Conservation (phyloP, 2,888 invertebrate genomes). For the Horisme vitalbata region DNA sequence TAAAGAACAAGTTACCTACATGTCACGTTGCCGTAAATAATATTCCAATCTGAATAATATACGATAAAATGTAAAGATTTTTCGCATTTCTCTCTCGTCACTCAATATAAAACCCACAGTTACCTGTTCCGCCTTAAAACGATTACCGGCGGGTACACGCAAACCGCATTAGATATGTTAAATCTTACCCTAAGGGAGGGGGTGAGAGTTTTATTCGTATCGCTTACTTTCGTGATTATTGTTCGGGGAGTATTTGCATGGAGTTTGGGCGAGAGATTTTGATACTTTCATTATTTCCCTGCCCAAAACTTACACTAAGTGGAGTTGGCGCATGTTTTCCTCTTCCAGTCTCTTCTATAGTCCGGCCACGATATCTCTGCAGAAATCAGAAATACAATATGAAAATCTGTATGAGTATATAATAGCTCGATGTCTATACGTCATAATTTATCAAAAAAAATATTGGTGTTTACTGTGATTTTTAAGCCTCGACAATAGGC, state of each 20-base stretch:
- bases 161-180: conserved; percentile 82
- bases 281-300: conserved; percentile 39
- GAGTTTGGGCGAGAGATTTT: conserved; percentile 33
- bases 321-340: no score
- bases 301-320: no score
- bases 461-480: no score
- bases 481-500: no score
- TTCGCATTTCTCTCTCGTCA: background rate
- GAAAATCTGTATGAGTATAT: no score
- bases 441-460: no score
- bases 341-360: no score
- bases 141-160: conserved; percentile 76
- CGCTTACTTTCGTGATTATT: conserved; percentile 81
- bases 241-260: conserved; percentile 74
- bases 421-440: no score
- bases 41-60: background rate
- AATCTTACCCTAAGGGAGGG: conserved; percentile 63
- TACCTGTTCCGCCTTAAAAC: conserved; percentile 68
- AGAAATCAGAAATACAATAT: no score
- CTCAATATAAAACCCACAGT: conserved; percentile 29
- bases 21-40: no score
- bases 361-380: no score
- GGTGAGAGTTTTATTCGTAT: conserved; percentile 79
- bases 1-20: no score
- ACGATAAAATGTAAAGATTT: background rate